Base-by-base conservation (phyloP, 2,113 vertebrate species). In the Psephotus haematonotus region DNA sequence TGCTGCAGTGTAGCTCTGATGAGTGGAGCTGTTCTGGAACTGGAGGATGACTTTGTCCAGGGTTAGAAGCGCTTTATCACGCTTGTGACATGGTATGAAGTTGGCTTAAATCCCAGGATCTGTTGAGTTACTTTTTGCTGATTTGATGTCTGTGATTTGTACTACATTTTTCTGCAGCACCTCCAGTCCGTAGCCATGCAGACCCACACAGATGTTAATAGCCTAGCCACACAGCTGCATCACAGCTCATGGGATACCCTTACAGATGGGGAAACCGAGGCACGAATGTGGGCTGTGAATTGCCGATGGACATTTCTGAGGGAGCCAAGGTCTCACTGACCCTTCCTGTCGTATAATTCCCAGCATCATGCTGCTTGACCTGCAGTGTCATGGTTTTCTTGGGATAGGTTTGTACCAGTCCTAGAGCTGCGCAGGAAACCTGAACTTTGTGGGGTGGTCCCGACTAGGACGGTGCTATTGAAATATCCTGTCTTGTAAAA, bases 81-180 rank as follows among this genome's bases (percentile, higher is more conserved):
- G 1, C 1, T 2, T 39, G 31, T 72, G 77, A 29, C 20, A 1
- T 76, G 49, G 63, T 84, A 64, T 7, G 5, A 82, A 93, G 57
- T 57, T 96, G 77, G 64, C 88, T 72, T 92, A 81, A 83, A 52
- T 94, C 87, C 88, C 71, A 76, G 81, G 75, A 53, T 53, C 27
- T 68, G 14, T 59, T 50, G 43, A 77, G 71, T 71, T 67, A 10
- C 7, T 95, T 86, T 90, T 91, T 6, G 3, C 39, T 62, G 52
- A 76, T 93, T 90, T 94, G 65, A 52, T 62, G 69, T 49, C 71
- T 91, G 8, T 10, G 27, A 35, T 57, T 93, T 3, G 0, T 87
- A 39, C 71, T 77, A 67, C 7, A 20, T 86, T 91, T 77, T 72
- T 80, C 71, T 80, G 71, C 6, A 71, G 63, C 47, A 28, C 12